Evolutionary conservation across 1,140 invertebrate genomes (phyloP), one percentile per base, ranked within the genome.

Genomic region (Pollicipes pollicipes): DNA sequence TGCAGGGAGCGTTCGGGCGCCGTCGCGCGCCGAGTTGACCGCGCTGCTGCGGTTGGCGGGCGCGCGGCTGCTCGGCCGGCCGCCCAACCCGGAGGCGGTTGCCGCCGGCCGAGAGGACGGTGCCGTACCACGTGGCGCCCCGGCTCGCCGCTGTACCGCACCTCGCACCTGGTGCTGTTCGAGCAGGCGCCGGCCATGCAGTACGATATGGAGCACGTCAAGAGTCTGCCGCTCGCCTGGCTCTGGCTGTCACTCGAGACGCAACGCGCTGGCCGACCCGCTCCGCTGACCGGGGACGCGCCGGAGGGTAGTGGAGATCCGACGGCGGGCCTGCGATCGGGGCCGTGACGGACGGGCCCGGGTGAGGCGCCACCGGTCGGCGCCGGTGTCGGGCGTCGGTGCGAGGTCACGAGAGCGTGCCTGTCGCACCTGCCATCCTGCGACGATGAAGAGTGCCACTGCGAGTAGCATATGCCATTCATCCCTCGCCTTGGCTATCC

Each of bases 131-230:
- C 78, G 84, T 84, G 10, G 69, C 72, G 30, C n/a, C 28, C 69
- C 2, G 71, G 71, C 30, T 73, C 75, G 35, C 75, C 83, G 32
- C 75, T 89, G 0, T 78, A 80, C 10, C 80, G 83, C 24, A 88
- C 87, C 75, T 85, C 85, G 1, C 84, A 88, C 80, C 87, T 85
- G 75, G 85, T 90, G 64, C 84, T 91, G 70, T 89, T 87, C 76
- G 75, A 79, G 58, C 77, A 79, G 30, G 74, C 72, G 73, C 84
- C 85, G 24, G 77, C 81, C 70, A 78, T 86, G 0, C 84, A 83
- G 75, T 86, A 86, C 72, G 86, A 86, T 73, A 87, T 88, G 84
- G 76, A 79, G 17, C 83, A 86, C 80, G 78, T 89, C 27, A 87
- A 87, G 76, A 81, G 84, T 2, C 78, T 88, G 24, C 84, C 86